Evolutionary conservation across 2,113 vertebrate genomes (phyloP).

Genomic region (Perca flavescens): DNA sequence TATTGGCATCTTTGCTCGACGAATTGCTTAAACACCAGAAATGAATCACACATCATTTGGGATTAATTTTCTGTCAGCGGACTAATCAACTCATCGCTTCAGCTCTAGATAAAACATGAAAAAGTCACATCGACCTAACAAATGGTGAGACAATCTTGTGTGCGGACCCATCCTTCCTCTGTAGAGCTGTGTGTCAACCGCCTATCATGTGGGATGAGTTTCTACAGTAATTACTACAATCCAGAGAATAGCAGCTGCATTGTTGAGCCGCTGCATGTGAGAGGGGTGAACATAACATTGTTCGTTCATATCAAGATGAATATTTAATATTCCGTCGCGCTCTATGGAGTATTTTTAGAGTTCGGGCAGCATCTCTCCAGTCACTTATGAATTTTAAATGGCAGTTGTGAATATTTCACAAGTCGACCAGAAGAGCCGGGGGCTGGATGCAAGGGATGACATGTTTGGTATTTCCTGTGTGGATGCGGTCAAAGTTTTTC

Average conservation of each 20-base stretch:
- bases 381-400: conserved; percentile 73
- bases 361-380: conserved; percentile 45
- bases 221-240: conserved; percentile 27
- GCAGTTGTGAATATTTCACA: conserved; percentile 77
- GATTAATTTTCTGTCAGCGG: neutral
- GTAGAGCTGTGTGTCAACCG: neutral
- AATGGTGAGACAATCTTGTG: neutral
- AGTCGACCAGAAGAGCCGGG: conserved; percentile 57
- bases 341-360: conserved; percentile 76
- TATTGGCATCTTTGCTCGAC: neutral
- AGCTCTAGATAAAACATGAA: neutral
- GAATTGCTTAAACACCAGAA: neutral
- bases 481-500: conserved; percentile 1
- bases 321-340: conserved; percentile 72
- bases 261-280: conserved; percentile 40
- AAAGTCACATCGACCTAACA: neutral
- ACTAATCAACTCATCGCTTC: neutral
- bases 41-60: neutral
- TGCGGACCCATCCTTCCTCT: neutral
- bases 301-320: conserved; percentile 68
- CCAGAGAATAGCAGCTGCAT: conserved; percentile 26
- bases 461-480: conserved; percentile 40
- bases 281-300: conserved; percentile 28
- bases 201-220: neutral
- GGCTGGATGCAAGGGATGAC: conserved; percentile 38